These are phyloP conservation scores for Stenchaetothrips biformis DNA, from an alignment of 2,888 invertebrate genomes.

Conservation along the genomic window DNA sequence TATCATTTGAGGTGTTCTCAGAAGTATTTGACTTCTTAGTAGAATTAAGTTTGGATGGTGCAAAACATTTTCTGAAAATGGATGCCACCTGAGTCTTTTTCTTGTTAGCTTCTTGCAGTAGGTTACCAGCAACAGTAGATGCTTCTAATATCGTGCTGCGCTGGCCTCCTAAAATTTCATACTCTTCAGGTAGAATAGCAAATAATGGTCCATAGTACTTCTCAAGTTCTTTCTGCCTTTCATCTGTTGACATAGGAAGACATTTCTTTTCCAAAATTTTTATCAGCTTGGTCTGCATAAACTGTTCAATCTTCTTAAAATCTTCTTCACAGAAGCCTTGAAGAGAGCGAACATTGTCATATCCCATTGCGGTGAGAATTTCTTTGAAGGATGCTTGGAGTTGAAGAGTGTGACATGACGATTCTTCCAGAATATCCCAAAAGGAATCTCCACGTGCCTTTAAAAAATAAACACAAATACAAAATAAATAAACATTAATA, in stretches of 20 bases:
- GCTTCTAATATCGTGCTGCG: not conserved
- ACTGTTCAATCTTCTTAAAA: not conserved
- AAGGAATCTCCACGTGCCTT: not conserved
- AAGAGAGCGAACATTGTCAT: not conserved
- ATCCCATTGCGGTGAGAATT: not conserved
- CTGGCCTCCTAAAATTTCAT: not conserved
- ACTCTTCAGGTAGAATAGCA: not conserved
- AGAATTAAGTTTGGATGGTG: not conserved
- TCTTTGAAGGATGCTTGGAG: not conserved
- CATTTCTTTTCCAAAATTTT: not conserved
- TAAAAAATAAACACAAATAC: not conserved
- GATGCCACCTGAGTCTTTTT: not conserved
- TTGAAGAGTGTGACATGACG: not conserved
- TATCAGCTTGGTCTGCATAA: not conserved
- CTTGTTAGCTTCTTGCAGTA: not conserved
- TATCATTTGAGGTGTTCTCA: not conserved
- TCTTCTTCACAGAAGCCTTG: not conserved
- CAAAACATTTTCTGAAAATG: not conserved
- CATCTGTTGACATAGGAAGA: not conserved
- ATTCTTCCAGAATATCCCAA: not conserved
- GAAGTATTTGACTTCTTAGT: not conserved
- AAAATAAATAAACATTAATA: not conserved
- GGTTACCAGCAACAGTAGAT: not conserved
- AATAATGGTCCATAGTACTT: constrained; percentile 1
- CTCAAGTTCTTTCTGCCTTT: not conserved